These are phyloP conservation scores for Aphidius colemani DNA, from an alignment of 2,888 invertebrate species.

Conservation along the genomic window DNA sequence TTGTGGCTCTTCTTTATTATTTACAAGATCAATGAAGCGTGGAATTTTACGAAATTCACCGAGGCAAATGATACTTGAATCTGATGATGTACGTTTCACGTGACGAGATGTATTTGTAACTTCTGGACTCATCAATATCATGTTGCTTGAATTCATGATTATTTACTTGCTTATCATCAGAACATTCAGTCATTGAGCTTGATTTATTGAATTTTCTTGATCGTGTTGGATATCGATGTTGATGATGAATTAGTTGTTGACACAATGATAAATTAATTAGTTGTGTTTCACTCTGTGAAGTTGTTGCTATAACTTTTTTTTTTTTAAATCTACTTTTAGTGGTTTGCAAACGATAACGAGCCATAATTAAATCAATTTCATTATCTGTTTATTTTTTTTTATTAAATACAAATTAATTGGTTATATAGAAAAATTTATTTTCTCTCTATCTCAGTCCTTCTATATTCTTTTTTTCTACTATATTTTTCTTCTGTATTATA, in stretches of 20 bases:
- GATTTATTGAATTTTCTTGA: conserved; percentile 34
- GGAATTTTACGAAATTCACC: conserved; percentile 46
- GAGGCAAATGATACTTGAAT: conserved; percentile 43
- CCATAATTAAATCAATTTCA: too few species aligned
- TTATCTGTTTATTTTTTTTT: too few species aligned
- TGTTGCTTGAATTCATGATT: conserved; percentile 13
- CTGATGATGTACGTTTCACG: conserved; percentile 28
- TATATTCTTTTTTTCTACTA: too few species aligned
- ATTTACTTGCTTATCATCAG: conserved; percentile 14
- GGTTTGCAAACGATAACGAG: too few species aligned
- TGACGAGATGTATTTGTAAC: too few species aligned
- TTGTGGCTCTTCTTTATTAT: conserved; percentile 32
- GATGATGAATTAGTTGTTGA: conserved; percentile 6
- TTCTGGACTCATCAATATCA: not conserved
- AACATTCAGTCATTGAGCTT: conserved; percentile 21
- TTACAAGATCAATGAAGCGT: conserved; percentile 44
- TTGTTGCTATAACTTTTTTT: too few species aligned
- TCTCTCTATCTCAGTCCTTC: too few species aligned
- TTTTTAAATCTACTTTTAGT: too few species aligned
- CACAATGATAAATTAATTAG: conserved; percentile 7
- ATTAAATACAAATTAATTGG: too few species aligned
- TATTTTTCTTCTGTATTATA: too few species aligned
- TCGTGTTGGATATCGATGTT: conserved; percentile 41
- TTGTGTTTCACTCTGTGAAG: conserved; percentile 3
- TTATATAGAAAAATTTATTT: too few species aligned